Conservation (phyloP, 1,140 invertebrate species). For the Zelostemma sp. region DNA sequence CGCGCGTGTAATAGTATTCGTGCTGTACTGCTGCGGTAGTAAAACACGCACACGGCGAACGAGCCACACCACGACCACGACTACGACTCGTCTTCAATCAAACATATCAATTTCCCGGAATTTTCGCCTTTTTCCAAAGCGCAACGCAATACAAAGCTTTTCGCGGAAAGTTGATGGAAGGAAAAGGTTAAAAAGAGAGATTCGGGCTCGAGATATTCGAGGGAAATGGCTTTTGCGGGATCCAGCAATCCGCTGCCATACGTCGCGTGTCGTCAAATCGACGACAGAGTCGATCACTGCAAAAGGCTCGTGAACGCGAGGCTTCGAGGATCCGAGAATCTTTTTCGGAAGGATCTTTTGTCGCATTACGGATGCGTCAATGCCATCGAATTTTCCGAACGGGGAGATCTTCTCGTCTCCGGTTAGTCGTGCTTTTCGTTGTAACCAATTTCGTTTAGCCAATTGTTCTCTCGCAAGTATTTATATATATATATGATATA, state of each 20-base stretch:
- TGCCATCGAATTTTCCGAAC: slow-evolving; percentile 93
- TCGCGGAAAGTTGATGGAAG: slow-evolving; percentile 31
- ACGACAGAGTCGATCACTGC: slow-evolving; percentile 66
- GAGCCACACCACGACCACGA: too few species aligned
- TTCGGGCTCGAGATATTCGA: neutral
- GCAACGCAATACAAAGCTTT: too few species aligned
- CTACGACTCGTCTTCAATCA: too few species aligned
- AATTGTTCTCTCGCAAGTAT: too few species aligned
- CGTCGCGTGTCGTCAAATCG: slow-evolving; percentile 69
- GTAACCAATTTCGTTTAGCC: too few species aligned
- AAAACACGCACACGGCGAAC: too few species aligned
- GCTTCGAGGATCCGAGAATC: slow-evolving; percentile 76
- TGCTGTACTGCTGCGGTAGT: too few species aligned
- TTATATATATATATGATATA: too few species aligned
- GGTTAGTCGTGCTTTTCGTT: slow-evolving; percentile 74
- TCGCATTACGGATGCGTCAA: slow-evolving; percentile 97
- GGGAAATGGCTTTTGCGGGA: slow-evolving; percentile 66
- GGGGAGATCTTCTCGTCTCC: slow-evolving; percentile 88
- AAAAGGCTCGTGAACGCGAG: slow-evolving; percentile 75
- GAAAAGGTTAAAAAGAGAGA: neutral
- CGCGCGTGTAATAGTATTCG: too few species aligned
- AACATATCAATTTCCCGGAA: too few species aligned
- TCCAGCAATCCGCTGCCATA: slow-evolving; percentile 68
- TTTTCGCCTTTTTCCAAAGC: too few species aligned
- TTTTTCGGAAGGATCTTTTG: slow-evolving; percentile 87